Base-by-base conservation (phyloP, 1,140 invertebrate species). In the Drosophila trapezifrons region DNA sequence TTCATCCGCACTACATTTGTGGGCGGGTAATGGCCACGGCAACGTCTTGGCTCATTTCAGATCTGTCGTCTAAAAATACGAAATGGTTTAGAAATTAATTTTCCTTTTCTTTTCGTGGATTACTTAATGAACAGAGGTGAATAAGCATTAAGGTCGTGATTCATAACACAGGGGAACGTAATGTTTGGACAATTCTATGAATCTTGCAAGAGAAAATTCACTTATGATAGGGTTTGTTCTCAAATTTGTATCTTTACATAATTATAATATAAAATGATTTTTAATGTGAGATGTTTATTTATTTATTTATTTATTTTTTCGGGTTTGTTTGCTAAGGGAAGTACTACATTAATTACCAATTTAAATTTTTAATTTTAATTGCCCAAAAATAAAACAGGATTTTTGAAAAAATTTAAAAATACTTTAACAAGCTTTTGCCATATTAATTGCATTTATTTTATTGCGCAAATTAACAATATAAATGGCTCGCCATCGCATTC, bases 1-100 rank as follows among this genome's bases (percentile, higher is more conserved):
- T 70, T 78, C 75, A 59, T 59, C 42, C 65, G 66, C 64, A 70
- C 65, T 80, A 83, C 63, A 89, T 72, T 89, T 83, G 75, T 63
- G 75, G 69, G 76, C 86, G 79, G 63, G 66, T 79, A 70, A 81
- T 73, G 60, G 57, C 56, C 40, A 51, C 63, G 43, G 57, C 56
- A 58, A n/a, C 42, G 43, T 71, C 69, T 57, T 55, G 74, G 56
- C 75, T 70, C 73, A 76, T 76, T 76, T 76, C 62, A 32, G 35
- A 76, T 55, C 62, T 76, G 62, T 76, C 73, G 72, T 76, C 73
- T 75, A 27, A 72, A 64, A 73, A 64, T 58, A 57, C 17, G 46
- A 66, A 76, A 76, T 58, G 20, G 37, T 56, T 59, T 29, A 20
- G 45, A 74, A 55, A 74, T 64, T 59, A 37, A 55, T 20, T 62